Base-by-base conservation (phyloP, 2,113 vertebrate species). In the Callipepla californica region DNA sequence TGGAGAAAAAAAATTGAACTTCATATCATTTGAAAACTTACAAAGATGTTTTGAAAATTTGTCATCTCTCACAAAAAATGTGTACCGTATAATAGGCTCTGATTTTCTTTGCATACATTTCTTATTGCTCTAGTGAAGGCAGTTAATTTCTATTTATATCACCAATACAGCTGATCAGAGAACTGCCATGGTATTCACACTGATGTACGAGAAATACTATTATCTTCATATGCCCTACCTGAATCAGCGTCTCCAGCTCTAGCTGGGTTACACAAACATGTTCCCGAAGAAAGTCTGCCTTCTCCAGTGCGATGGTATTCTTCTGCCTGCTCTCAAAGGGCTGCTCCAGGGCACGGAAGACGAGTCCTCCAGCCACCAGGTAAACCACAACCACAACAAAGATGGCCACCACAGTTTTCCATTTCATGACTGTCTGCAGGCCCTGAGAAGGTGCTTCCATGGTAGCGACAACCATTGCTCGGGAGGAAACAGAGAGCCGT, bases 351-450 rank as follows among this genome's bases (percentile, higher is more conserved):
- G 98, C 98, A 75, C 97, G 97, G 96, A 99, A 99, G 2, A 98
- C 98, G 1, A 99, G 98, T 10, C 99, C 99, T 1, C 99, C 99
- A 0, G 98, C 98, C 48, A 99, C 98, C 73, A 99, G 97, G 97
- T 99, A 99, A 91, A 98, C 96, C 44, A 99, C 98, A 50, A 99
- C 99, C 87, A 99, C 98, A 1, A 99, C 95, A 42, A 99, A 99
- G 96, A 99, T 98, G 1, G 98, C 98, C 75, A 99, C 96, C 90
- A 99, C 99, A 1, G 99, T 99, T 95, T 99, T 99, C 98, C 99
- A 99, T 95, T 99, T 99, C 99, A 99, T 99, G 93, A 99, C 99
- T 0, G 99, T 99, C 84, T 99, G 99, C 51, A 98, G 98, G 22
- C 97, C 96, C 8, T 98, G 96, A 26, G 96, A 97, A 92, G 98